Base-by-base conservation (phyloP, 2,888 invertebrate species). In the Apotomis turbidana region DNA sequence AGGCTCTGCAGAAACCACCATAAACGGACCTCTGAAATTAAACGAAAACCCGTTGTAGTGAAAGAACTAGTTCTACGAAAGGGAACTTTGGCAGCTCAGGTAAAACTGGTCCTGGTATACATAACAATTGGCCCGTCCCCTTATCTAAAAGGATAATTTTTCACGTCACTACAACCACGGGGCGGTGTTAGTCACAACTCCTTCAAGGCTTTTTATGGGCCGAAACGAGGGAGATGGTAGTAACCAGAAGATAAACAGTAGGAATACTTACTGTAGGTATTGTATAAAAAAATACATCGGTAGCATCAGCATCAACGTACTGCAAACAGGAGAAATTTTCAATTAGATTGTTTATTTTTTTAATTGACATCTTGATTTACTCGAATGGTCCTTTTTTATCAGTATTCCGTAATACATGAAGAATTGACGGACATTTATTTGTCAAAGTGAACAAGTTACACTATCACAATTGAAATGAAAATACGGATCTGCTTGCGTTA, bases 81-180 rank as follows among this genome's bases (percentile, higher is more conserved):
- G 71, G 27, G 55, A 62, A 59, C 74, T 73, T 54, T 68, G 73
- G 76, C 5, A 75, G 85, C 71, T 83, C 75, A 64, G 55, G 71
- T n/a, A 13, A 38, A 12, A 66, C 68, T 85, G 86, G 89, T 73
- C 78, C 77, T 76, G 73, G 80, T 85, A 83, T 85, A 87, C 85
- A 85, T 87, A 87, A 90, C 90, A 90, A 90, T 90, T 87, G 88
- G 84, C 83, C 81, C 83, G 82, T 83, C 82, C 83, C 86, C 86
- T 90, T 90, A 90, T 90, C 89, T 90, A 87, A 89, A 86, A 87
- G 88, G 86, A 86, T 90, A 86, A 90, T 90, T 90, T 90, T 89
- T 90, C 90, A 90, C 88, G 90, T 90, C 90, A 89, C 76, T 87
- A 88, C 88, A 87, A 85, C 88, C 86, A 80, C 87, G 83, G 80